Conservation (phyloP, 2,113 vertebrate genomes). For the Agapornis roseicollis region DNA sequence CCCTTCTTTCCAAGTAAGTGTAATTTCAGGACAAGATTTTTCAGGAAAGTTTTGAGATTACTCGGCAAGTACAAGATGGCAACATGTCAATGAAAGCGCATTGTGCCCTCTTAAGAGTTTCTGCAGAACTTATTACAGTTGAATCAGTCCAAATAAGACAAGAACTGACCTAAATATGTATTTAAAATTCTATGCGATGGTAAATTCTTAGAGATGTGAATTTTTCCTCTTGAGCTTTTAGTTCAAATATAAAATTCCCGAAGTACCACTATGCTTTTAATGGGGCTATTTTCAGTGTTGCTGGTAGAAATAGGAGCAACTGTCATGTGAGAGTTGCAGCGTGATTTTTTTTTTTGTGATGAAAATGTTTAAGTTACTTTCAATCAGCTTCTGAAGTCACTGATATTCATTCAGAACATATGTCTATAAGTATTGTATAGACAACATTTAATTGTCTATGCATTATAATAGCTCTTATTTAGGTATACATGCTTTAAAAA, state of each 20-base stretch:
- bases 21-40: not conserved
- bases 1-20: not conserved
- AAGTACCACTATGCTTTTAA: not conserved
- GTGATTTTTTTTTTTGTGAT: not conserved
- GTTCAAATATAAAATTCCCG: not conserved
- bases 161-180: not conserved
- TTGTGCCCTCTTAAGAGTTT: not conserved
- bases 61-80: not conserved
- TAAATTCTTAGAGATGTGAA: not conserved
- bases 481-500: not conserved
- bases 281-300: not conserved
- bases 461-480: not conserved
- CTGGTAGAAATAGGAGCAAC: not conserved
- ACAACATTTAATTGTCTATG: not conserved
- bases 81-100: not conserved
- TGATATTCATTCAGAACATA: not conserved
- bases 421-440: not conserved
- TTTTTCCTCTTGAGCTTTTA: not conserved
- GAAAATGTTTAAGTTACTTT: not conserved
- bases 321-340: not conserved
- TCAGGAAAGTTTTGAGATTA: not conserved
- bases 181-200: not conserved
- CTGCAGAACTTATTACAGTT: not conserved
- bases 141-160: not conserved
- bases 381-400: not conserved